A percentile compares a stretch with the other conserved stretches of the same genome.
Conservation (phyloP, 2,797 vertebrate genomes). For the Falco rusticolus region DNA sequence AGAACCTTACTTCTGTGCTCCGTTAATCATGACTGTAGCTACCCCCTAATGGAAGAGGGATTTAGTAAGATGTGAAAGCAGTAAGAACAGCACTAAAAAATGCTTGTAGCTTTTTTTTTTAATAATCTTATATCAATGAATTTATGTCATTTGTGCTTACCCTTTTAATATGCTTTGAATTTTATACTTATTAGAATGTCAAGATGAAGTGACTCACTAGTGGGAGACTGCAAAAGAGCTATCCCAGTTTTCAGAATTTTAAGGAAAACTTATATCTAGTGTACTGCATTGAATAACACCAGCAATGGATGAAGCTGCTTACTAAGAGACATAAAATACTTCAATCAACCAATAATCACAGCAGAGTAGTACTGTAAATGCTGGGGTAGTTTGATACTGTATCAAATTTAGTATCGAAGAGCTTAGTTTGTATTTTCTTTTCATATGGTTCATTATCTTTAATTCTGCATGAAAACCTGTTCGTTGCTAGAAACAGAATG, state of each 20-base stretch:
- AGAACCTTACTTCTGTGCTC: background rate
- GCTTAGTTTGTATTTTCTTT: background rate
- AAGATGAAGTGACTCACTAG: background rate
- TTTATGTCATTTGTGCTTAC: background rate
- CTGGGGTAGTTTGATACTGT: background rate
- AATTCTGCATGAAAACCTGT: background rate
- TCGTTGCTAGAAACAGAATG: background rate
- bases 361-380: background rate
- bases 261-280: background rate
- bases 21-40: background rate
- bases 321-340: background rate
- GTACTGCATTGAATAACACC: background rate
- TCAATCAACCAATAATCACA: background rate
- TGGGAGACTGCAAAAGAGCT: background rate
- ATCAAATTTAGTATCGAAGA: background rate
- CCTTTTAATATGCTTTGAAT: background rate
- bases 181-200: background rate
- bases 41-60: background rate
- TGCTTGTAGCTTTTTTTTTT: background rate
- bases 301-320: background rate
- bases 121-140: background rate
- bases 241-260: background rate
- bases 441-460: background rate
- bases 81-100: background rate
- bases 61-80: background rate